Conservation (phyloP, 2,113 vertebrate genomes). For the Elgaria multicarinata region DNA sequence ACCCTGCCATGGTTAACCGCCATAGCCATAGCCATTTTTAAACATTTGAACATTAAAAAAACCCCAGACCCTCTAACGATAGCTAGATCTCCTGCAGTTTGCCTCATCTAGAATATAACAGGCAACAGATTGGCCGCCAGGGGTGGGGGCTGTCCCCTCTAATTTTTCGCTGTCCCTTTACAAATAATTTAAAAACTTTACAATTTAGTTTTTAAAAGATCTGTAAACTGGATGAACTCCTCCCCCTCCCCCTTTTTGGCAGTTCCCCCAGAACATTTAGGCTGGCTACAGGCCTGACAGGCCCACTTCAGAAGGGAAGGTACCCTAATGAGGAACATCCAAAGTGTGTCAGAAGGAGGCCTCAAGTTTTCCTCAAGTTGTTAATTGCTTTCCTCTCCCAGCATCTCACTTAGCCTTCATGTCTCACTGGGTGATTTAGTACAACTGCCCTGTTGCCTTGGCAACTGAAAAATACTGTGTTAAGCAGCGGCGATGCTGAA, state of each 20-base stretch:
- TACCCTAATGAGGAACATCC: neutral
- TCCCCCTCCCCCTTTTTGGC: too few species aligned
- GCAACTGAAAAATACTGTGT: neutral
- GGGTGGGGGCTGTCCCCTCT: too few species aligned
- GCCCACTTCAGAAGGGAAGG: neutral
- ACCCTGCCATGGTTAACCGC: too few species aligned
- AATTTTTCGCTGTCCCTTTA: too few species aligned
- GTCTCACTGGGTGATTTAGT: neutral
- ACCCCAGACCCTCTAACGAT: neutral
- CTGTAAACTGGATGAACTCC: too few species aligned
- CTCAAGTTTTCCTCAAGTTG: slow-evolving; percentile 24
- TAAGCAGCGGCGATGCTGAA: accelerated
- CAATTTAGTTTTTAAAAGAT: too few species aligned
- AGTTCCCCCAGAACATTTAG: too few species aligned
- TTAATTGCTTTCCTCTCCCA: slow-evolving; percentile 20
- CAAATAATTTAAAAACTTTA: too few species aligned
- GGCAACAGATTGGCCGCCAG: too few species aligned
- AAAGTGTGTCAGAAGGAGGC: neutral
- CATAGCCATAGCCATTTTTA: slow-evolving; percentile 4
- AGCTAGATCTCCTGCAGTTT: slow-evolving; percentile 8
- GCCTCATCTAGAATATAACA: neutral
- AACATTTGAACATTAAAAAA: neutral
- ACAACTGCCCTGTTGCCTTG: slow-evolving; percentile 5
- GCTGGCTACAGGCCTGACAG: too few species aligned
- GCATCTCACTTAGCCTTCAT: slow-evolving; percentile 3